Base-by-base conservation (phyloP, 2,797 vertebrate genomes). In the Paedocypris micromegethes region DNA sequence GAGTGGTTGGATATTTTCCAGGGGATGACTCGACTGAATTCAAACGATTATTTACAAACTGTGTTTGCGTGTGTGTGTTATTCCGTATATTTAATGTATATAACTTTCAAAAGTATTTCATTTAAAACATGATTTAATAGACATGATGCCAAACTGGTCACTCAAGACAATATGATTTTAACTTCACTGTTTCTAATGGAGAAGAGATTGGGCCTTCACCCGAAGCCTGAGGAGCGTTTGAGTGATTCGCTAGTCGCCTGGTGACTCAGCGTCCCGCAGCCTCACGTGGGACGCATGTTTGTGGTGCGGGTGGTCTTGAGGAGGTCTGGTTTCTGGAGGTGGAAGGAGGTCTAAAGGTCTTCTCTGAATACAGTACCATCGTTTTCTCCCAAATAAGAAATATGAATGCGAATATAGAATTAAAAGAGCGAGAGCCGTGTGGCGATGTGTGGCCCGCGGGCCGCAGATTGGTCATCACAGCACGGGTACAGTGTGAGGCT, bases 271-370 rank as follows among this genome's bases (percentile, higher is more conserved):
- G 5, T 69, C 58, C 58, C 4, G n/a, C 46, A 69, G 39, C 58
- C 45, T 61, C 2, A 23, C 62, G 51, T 56, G 5, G 1, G 9
- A 43, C 56, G 6, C 51, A 43, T 55, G 67, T 55, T 69, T 62
- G 58, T 57, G 1, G 23, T 23, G 23, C 23, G 23, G 23, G 23
- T 38, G 58, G 67, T 62, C 45, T 62, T 48, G 65, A 42, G 55
- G 44, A 45, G n/a, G 61, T 75, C 58, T 73, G 2, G 6, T 72
- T 62, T 69, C 70, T 37, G 76, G 5, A 84, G 83, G 77, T 75
- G 70, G 49, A 74, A 74, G 55, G 58, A 71, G 9, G 48, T 51
- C 59, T 67, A 61, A 77, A 57, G 77, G 76, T 73, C 72, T 78
- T 67, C 65, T 77, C 52, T 76, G 45, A 23, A 23, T 23, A 23